phyloP scores from a whole-genome alignment of 2,797 vertebrate genomes.

The Darevskia nairensis region DNA sequence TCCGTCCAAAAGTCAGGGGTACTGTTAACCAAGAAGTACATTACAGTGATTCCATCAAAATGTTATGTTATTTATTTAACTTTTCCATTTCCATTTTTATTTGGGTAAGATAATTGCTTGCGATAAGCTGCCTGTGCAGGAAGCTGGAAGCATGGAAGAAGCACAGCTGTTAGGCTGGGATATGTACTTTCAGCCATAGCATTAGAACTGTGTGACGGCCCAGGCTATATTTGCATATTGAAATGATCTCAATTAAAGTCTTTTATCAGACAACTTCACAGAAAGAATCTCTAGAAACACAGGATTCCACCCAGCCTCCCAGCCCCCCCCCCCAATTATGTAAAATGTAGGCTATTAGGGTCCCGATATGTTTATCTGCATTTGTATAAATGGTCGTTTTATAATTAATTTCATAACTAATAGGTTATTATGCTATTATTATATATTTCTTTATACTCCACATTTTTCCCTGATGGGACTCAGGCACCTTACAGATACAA shows the following conservation, averaged over 20 bases:
- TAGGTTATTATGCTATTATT: not conserved
- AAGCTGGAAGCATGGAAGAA: constrained; percentile 72
- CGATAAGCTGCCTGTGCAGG: constrained; percentile 76
- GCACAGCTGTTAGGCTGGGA: constrained; percentile 49
- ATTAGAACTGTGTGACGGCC: constrained; percentile 62
- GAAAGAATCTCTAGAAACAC: constrained; percentile 69
- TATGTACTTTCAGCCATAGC: constrained; percentile 57
- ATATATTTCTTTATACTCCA: too few relatives aligned
- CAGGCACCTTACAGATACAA: too few relatives aligned
- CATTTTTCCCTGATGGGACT: too few relatives aligned
- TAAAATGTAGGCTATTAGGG: constrained; percentile 57
- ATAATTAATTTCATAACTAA: constrained; percentile 61
- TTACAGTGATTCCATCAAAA: constrained; percentile 78
- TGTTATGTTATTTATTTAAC: constrained; percentile 83
- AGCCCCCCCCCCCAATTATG: not conserved
- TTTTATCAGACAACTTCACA: constrained; percentile 74
- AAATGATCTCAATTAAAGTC: constrained; percentile 78
- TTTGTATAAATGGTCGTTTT: constrained; percentile 61
- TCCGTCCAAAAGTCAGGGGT: constrained; percentile 73
- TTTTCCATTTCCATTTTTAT: constrained; percentile 84
- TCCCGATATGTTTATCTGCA: constrained; percentile 65
- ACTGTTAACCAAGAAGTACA: constrained; percentile 74
- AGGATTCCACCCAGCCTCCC: constrained; percentile 36
- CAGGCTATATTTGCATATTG: constrained; percentile 77
- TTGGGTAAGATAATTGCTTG: constrained; percentile 84